A percentile compares a stretch with the other conserved stretches of the same genome.
Conservation (phyloP, 2,113 vertebrate species). For the Dipodomys merriami region DNA sequence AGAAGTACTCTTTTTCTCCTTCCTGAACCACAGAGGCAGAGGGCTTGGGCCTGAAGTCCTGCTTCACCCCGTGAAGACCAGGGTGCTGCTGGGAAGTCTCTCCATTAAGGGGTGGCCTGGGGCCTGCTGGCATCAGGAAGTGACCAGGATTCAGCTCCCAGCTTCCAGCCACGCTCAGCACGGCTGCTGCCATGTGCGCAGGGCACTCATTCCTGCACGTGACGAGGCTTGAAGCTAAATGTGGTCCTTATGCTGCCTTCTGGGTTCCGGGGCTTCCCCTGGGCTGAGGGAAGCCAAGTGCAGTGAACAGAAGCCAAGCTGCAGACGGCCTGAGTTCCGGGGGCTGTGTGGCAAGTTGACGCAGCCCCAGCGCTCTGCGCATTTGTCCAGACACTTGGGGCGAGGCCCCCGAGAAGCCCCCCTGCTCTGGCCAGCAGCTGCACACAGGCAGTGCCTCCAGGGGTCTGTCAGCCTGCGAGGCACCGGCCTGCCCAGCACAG, state of each 20-base stretch:
- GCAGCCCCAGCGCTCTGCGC: not conserved
- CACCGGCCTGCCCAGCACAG: conserved; percentile 46
- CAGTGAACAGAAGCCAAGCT: not conserved
- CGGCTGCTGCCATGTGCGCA: not conserved
- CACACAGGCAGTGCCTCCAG: conserved; percentile 87
- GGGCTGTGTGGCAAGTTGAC: too few species aligned
- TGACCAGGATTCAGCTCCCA: not conserved
- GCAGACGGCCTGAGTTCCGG: not conserved
- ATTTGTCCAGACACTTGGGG: not conserved
- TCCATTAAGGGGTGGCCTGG: not conserved
- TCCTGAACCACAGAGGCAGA: not conserved
- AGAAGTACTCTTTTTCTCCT: not conserved
- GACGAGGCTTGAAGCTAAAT: not conserved
- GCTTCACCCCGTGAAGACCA: not conserved
- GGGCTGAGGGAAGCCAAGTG: not conserved
- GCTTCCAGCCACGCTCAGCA: not conserved
- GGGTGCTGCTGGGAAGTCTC: not conserved
- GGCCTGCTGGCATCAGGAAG: not conserved
- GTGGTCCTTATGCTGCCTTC: not conserved
- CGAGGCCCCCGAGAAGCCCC: accelerated
- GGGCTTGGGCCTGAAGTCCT: not conserved
- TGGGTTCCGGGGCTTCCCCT: not conserved
- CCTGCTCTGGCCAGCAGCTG: not conserved
- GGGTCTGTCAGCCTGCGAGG: conserved; percentile 97
- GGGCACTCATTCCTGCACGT: not conserved